These are phyloP conservation scores for Merops nubicus DNA, from an alignment of 2,113 vertebrate species.

Conservation along the genomic window DNA sequence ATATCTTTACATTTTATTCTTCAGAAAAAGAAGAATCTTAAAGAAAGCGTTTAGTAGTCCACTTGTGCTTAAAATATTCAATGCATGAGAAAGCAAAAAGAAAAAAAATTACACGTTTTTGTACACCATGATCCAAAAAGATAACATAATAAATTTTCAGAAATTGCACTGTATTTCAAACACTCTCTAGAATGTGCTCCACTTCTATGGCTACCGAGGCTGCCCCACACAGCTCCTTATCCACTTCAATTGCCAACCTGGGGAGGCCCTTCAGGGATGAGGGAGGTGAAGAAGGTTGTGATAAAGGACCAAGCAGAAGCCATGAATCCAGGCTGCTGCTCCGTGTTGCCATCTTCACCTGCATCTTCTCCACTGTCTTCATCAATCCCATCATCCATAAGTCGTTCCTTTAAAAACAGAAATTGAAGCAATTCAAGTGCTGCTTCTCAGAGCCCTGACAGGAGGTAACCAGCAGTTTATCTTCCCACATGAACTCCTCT, in stretches of 20 bases:
- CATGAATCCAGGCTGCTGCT: slow-evolving; percentile 85
- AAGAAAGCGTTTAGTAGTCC: slow-evolving; percentile 77
- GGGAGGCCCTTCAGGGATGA: slow-evolving; percentile 93
- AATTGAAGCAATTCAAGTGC: slow-evolving; percentile 18
- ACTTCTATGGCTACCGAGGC: slow-evolving; percentile 51
- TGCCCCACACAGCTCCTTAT: slow-evolving; percentile 58
- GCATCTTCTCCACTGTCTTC: slow-evolving; percentile 86
- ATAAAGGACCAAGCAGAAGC: slow-evolving; percentile 96
- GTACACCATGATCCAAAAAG: slow-evolving; percentile 76
- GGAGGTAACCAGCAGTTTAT: not conserved
- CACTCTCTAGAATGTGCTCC: slow-evolving; percentile 62
- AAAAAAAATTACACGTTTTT: slow-evolving; percentile 60
- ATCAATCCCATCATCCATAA: slow-evolving; percentile 89
- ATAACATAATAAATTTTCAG: slow-evolving; percentile 64
- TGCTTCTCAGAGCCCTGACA: not conserved
- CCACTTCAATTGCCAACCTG: slow-evolving; percentile 88
- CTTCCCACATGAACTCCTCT: not conserved
- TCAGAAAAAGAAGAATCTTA: slow-evolving; percentile 69
- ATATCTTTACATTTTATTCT: slow-evolving; percentile 72
- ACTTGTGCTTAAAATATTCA: slow-evolving; percentile 80
- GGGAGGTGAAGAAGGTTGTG: slow-evolving; percentile 94
- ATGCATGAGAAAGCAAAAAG: slow-evolving; percentile 72
- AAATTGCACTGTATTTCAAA: slow-evolving; percentile 81
- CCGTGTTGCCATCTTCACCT: slow-evolving; percentile 77
- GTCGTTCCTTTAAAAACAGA: slow-evolving; percentile 83